Conservation (phyloP, 2,888 invertebrate species). For the Alitta virens region DNA sequence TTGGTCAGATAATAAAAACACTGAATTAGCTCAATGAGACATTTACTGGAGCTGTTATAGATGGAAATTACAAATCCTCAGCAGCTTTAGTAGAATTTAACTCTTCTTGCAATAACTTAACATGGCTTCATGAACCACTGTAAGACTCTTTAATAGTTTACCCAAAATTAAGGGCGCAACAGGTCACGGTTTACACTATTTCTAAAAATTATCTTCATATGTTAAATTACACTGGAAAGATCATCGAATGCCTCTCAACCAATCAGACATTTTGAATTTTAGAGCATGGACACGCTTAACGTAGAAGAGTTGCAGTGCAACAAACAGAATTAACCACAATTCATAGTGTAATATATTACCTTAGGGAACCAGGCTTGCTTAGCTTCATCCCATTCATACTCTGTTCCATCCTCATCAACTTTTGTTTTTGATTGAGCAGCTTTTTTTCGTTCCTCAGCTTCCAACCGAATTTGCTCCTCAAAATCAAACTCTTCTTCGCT, state of each 20-base stretch:
- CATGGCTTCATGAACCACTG: no score
- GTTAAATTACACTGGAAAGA: background rate
- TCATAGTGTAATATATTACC: conserved; percentile 51
- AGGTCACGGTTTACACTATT: no score
- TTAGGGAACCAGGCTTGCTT: conserved; percentile 96
- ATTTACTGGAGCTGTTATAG: background rate
- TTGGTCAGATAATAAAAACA: background rate
- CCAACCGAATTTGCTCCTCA: conserved; percentile 48
- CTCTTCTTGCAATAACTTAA: no score
- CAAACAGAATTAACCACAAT: no score
- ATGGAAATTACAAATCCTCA: no score
- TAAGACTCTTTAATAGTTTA: no score
- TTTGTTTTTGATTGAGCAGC: conserved; percentile 15
- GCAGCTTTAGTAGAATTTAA: no score
- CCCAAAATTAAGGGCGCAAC: no score
- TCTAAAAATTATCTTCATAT: background rate
- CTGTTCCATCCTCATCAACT: conserved; percentile 72
- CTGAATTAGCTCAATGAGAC: background rate
- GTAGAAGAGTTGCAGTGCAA: no score
- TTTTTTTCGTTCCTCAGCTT: conserved; percentile 27
- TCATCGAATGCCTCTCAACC: background rate
- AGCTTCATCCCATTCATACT: conserved; percentile 85
- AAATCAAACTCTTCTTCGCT: conserved; percentile 41
- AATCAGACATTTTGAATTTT: background rate
- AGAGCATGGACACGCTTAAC: no score